Percentiles rank a stretch among this genome's conserved stretches.
Evolutionary conservation across 2,113 vertebrate species (phyloP).

Genomic region (Centropus unirufus): DNA sequence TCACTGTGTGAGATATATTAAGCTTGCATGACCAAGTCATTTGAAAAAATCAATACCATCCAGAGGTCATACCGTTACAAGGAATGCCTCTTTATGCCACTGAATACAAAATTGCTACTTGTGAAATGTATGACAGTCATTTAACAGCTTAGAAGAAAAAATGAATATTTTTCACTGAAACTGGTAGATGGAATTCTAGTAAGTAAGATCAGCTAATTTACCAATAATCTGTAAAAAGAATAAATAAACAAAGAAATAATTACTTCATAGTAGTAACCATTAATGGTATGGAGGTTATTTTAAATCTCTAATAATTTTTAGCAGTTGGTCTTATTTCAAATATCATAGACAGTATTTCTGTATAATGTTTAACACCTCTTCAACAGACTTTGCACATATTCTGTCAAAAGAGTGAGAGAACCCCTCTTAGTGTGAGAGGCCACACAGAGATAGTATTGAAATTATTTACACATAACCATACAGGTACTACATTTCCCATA

Average conservation of each 20-base stretch:
- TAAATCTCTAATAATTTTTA: not conserved
- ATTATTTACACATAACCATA: not conserved
- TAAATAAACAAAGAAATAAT: not conserved
- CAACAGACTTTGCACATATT: not conserved
- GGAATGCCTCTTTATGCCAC: not conserved
- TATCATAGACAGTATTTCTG: not conserved
- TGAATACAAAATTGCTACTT: not conserved
- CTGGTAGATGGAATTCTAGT: not conserved
- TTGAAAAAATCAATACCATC: not conserved
- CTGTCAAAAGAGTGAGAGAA: not conserved
- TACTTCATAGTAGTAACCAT: fast-evolving
- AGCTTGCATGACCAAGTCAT: not conserved
- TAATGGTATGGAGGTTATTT: not conserved
- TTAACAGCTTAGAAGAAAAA: not conserved
- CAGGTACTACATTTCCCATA: not conserved
- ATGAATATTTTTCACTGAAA: not conserved
- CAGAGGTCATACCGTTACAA: not conserved
- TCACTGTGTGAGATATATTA: not conserved
- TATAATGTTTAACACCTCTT: not conserved
- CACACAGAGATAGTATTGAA: not conserved
- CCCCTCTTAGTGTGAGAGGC: fast-evolving
- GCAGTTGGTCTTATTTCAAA: not conserved
- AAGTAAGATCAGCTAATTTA: not conserved
- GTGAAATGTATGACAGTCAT: not conserved
- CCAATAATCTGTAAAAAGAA: not conserved